Conservation (phyloP, 92 coral and sea anemone genomes). For the Plumapathes pennacea region DNA sequence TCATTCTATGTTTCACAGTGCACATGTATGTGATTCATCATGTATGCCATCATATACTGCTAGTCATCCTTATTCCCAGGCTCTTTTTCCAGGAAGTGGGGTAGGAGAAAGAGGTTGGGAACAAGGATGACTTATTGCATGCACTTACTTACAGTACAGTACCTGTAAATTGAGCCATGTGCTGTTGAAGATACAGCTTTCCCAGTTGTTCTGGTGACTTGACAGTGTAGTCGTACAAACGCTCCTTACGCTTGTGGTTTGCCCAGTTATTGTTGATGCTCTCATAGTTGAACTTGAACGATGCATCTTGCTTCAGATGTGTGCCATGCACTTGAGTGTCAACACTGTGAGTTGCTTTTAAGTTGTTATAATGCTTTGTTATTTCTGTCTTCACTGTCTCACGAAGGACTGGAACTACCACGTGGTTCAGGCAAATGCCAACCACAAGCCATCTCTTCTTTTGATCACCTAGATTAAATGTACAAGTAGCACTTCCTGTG, state of each 20-base stretch:
- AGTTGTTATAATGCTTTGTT: conserved; percentile 43
- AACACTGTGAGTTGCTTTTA: conserved; percentile 25
- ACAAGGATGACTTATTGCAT: no score
- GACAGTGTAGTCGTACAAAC: conserved; percentile 64
- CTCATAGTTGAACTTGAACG: conserved; percentile 46
- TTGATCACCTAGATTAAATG: conserved; percentile 54
- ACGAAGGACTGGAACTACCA: conserved; percentile 66
- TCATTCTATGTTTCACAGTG: no score
- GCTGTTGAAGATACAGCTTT: conserved; percentile 69
- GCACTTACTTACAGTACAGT: neutral
- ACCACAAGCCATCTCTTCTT: conserved; percentile 87
- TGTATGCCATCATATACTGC: no score
- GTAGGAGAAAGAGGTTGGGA: no score
- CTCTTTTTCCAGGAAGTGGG: no score
- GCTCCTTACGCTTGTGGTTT: conserved; percentile 35
- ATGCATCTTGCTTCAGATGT: conserved; percentile 30
- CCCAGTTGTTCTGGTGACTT: conserved; percentile 64
- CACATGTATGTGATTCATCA: no score
- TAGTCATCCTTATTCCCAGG: no score
- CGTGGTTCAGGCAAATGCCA: conserved; percentile 64
- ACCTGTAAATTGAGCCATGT: conserved; percentile 87
- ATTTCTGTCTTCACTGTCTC: conserved; percentile 41
- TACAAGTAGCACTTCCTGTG: no score
- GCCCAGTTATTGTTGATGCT: conserved; percentile 72
- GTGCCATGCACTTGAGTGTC: conserved; percentile 33